Evolutionary conservation across 1,140 invertebrate species (phyloP), one percentile per base, ranked within the genome.

Genomic region (Platorchestia sp.): DNA sequence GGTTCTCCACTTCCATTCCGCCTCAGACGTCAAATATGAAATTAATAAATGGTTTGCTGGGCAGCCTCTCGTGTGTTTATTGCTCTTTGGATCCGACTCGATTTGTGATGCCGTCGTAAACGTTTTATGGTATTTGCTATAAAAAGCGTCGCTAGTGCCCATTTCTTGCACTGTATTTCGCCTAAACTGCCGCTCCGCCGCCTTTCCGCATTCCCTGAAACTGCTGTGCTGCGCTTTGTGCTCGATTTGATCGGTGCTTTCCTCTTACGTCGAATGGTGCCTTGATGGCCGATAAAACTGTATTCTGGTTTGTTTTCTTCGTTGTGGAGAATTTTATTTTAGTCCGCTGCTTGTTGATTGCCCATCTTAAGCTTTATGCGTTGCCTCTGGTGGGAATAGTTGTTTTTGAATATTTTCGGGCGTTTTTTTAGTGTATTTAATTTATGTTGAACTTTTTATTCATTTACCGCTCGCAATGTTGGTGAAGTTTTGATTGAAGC

Each of bases 211-310:
- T 90, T 90, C 27, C 44, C 41, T 42, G 27, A 42, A 45, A 90
- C 41, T 44, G 87, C 41, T 43, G 87, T 27, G 44, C 19, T 90
- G 87, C 10, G 44, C 87, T 42, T 90, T 90, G 87, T 90, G 44
- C 41, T 90, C 87, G 27, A 90, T 90, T 90, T 90, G 87, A 42
- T 90, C 14, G 87, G 87, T 90, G 87, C 87, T 90, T 90, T 44
- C 44, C 41, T 90, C 87, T 44, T 42, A 14, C 41, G 44, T 90
- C 41, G 14, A 90, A 90, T 90, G 44, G 42, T 41, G 87, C 22
- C 42, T 44, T 90, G 87, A 90, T 90, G 87, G 44, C 87, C 44
- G 14, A 27, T 90, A 42, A 90, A 90, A 90, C 87, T 6, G 59
- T 75, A 36, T 36, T 75, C 36, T 75, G 27, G 59, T 75, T 75